phyloP scores from a whole-genome alignment of 2,113 vertebrate genomes.

The Rissa tridactyla region DNA sequence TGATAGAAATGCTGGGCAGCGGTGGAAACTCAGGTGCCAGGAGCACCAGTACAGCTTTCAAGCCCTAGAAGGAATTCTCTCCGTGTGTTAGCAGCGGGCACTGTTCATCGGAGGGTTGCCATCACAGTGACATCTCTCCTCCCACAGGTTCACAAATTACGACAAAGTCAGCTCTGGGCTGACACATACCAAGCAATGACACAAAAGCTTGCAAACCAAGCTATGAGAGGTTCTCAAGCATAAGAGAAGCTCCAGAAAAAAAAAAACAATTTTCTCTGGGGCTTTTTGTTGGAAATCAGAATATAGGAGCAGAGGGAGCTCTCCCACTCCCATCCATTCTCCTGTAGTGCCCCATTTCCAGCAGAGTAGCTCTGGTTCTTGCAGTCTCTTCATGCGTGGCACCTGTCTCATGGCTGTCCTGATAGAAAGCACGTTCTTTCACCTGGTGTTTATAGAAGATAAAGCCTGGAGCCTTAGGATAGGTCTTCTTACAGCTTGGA shows the following conservation, averaged over 20 bases:
- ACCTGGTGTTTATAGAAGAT: neutral
- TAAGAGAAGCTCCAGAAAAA: neutral
- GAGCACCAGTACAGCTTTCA: neutral
- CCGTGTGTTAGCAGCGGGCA: neutral
- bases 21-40: neutral
- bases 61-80: neutral
- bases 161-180: neutral
- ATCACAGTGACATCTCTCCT: neutral
- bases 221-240: neutral
- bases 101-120: neutral
- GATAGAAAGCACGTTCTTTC: neutral
- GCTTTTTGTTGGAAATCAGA: neutral
- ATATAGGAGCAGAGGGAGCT: neutral
- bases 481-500: neutral
- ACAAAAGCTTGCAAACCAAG: neutral
- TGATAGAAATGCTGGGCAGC: neutral
- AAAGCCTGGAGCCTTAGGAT: neutral
- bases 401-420: neutral
- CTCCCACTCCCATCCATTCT: neutral
- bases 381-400: neutral
- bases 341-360: accelerated
- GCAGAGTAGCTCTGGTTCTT: neutral
- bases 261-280: neutral
- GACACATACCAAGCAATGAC: neutral
- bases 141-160: neutral